Base-by-base conservation (phyloP, 35 echinoderm and acorn worm species). In the Holothuria glaberrima region DNA sequence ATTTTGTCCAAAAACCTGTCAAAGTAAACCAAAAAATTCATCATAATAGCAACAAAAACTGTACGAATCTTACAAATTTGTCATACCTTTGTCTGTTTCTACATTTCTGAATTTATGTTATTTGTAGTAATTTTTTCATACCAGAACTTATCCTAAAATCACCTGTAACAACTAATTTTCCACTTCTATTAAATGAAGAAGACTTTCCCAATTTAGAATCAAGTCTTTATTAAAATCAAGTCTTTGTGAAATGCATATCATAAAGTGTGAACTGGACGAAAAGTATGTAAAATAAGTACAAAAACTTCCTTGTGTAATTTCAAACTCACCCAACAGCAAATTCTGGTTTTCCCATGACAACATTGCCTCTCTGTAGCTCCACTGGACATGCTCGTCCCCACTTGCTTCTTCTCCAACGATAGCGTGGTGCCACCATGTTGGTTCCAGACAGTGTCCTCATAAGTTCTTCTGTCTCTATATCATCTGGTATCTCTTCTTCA, bases 1-100 rank as follows among this genome's bases (percentile, higher is more conserved):
- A 99, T 99, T 76, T 99, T 99, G 69, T 99, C 97, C n/a, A 99
- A 64, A 68, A 99, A 99, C 21, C 97, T 99, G 86, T 26, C 30
- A 57, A 68, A 18, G 34, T 48, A 89, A 70, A 54, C 2, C 36
- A 41, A 41, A 41, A n/a, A n/a, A n/a, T n/a, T n/a, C n/a, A n/a
- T n/a, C n/a, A n/a, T n/a, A n/a, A n/a, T n/a, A n/a, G n/a, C n/a
- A n/a, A n/a, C n/a, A n/a, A n/a, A n/a, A n/a, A n/a, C n/a, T n/a
- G n/a, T n/a, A n/a, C n/a, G n/a, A n/a, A n/a, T n/a, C n/a, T n/a
- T n/a, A n/a, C n/a, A n/a, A n/a, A n/a, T n/a, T n/a, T n/a, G n/a
- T n/a, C n/a, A n/a, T n/a, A n/a, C n/a, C n/a, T n/a, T n/a, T n/a
- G n/a, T n/a, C n/a, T n/a, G n/a, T n/a, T n/a, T n/a, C n/a, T 7